Evolutionary conservation across 1,140 invertebrate genomes (phyloP).

Genomic region (Lethrus apterus): DNA sequence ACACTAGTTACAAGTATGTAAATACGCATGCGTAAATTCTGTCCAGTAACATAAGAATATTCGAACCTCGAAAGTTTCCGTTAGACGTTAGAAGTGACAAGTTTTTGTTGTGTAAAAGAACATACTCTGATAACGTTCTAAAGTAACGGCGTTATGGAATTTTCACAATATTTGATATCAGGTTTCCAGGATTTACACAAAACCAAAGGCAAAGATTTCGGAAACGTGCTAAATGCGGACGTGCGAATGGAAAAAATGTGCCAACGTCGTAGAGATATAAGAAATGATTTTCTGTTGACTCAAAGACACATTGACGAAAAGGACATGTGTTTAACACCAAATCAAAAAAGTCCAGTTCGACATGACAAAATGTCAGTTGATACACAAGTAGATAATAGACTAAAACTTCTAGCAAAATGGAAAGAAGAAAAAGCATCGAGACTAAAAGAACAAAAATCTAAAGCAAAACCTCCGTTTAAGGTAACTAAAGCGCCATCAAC

Average conservation of each 20-base stretch:
- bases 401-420: slow-evolving; percentile 26
- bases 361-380: too few relatives aligned
- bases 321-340: slow-evolving; percentile 14
- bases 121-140: neutral
- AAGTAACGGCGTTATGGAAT: slow-evolving; percentile 14
- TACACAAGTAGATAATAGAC: slow-evolving; percentile 15
- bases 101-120: neutral
- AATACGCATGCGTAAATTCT: too few relatives aligned
- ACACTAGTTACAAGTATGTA: too few relatives aligned
- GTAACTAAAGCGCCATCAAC: slow-evolving; percentile 17
- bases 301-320: slow-evolving; percentile 19
- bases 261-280: slow-evolving; percentile 15
- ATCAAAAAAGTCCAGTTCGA: neutral
- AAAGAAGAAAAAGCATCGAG: slow-evolving; percentile 22
- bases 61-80: too few relatives aligned
- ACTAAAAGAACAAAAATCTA: slow-evolving; percentile 18
- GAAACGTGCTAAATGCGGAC: slow-evolving; percentile 10
- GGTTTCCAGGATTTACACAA: slow-evolving; percentile 13
- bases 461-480: slow-evolving; percentile 27
- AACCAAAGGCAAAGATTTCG: neutral
- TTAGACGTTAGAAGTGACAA: slow-evolving; percentile 1
- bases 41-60: too few relatives aligned
- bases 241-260: slow-evolving; percentile 11
- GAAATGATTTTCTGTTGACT: slow-evolving; percentile 16
- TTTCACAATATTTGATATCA: slow-evolving; percentile 18